Evolutionary conservation across 2,888 invertebrate species (phyloP), one percentile per base, ranked within the genome.

Genomic region (Cyrtodaria siliqua): DNA sequence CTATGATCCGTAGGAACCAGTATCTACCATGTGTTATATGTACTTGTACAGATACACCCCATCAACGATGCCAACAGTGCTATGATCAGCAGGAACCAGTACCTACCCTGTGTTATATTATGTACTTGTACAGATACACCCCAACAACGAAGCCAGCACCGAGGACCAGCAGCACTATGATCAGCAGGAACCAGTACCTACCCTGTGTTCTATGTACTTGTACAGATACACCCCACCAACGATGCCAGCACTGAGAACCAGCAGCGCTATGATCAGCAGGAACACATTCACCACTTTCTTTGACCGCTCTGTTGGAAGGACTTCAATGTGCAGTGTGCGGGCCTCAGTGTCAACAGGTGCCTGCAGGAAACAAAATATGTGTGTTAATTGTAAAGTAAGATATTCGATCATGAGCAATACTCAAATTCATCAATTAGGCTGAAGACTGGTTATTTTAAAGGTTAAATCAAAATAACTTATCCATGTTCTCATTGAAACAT

Each of bases 41-140:
- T 96, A 95, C 62, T 95, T 95, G 93, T 97, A 97, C 62, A 97
- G 94, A 90, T 96, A 95, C 66, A 96, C 94, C 3, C 96, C 97
- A 14, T 96, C 94, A 75, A 94, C 93, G 44, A 94, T 93, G n/a
- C 95, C 96, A 89, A 91, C 29, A 96, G 90, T 1, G 96, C 95
- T 16, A 96, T 95, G 50, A 97, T 91, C 72, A 96, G 94, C 66
- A 97, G 94, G 89, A 95, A 95, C 57, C n/a, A n/a, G n/a, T n/a
- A n/a, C n/a, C 62, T 70, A 92, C 92, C 87, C 85, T 95, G 53
- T 94, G 94, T 16, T 95, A 94, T 91, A n/a, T n/a, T n/a, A 96
- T 96, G 86, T 96, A 95, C 62, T 95, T 95, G 93, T 97, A 97
- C 62, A 97, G n/a, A n/a, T n/a, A n/a, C n/a, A n/a, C n/a, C n/a